Percentiles rank a stretch among this genome's conserved stretches.
phyloP scores from a whole-genome alignment of 2,113 vertebrate genomes.

The Gobius niger region DNA sequence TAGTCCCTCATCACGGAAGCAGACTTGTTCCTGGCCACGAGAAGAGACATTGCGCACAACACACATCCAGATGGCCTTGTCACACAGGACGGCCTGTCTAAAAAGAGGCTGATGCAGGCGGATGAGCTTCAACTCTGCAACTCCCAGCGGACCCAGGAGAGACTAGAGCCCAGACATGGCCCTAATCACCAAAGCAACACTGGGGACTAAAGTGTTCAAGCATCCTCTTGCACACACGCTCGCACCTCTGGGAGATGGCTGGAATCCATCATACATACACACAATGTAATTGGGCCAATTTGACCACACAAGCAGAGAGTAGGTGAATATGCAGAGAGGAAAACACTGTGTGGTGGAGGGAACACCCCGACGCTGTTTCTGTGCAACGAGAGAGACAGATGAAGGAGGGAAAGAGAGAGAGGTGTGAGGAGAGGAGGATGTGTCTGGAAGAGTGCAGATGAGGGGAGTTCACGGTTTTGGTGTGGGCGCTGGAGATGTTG shows the following conservation, averaged over 20 bases:
- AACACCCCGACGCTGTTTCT: constrained; percentile 51
- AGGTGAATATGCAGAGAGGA: constrained; percentile 50
- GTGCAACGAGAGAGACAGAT: constrained; percentile 17
- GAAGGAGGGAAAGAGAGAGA: background rate
- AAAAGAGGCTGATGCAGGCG: constrained; percentile 26
- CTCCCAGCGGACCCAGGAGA: constrained; percentile 27
- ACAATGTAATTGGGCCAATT: constrained; percentile 43
- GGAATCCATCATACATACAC: constrained; percentile 49
- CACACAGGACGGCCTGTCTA: background rate
- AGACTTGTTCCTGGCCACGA: constrained; percentile 38
- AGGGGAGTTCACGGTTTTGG: constrained; percentile 25
- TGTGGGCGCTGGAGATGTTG: constrained; percentile 22
- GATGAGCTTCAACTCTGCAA: constrained; percentile 35
- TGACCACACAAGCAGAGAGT: constrained; percentile 18
- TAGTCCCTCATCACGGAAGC: constrained; percentile 47
- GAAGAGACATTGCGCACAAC: constrained; percentile 10
- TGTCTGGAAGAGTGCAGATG: constrained; percentile 33
- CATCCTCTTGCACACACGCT: constrained; percentile 34
- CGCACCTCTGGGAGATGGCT: constrained; percentile 46
- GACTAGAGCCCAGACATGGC: constrained; percentile 22
- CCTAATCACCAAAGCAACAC: constrained; percentile 36
- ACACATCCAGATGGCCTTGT: constrained; percentile 14
- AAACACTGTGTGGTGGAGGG: constrained; percentile 50
- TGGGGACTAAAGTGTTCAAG: constrained; percentile 16
- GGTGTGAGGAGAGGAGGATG: constrained; percentile 44